Evolutionary conservation across 2,113 vertebrate genomes (phyloP), one percentile per base, ranked within the genome.

Genomic region (Excalfactoria chinensis): DNA sequence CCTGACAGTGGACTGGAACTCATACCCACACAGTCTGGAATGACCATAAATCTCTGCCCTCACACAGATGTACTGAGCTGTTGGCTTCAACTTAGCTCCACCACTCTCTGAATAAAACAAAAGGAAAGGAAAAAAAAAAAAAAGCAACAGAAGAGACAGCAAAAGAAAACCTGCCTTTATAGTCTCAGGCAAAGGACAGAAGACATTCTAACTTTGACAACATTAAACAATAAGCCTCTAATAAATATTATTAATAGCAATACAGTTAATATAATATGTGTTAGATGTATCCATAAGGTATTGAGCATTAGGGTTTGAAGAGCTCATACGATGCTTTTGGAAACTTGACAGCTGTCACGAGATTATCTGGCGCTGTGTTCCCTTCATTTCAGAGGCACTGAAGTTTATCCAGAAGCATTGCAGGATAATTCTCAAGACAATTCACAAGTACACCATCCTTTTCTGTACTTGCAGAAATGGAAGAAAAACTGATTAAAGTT

Each of bases 401-500:
- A 74, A 74, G n/a, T 94, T 92, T 86, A 90, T 77, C 66, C 58
- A 56, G 43, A 80, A 77, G 40, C 2, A 8, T 1, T 62, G 56
- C 79, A 64, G 55, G 46, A 48, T 78, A 93, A 93, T 75, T 72
- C 48, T 83, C 5, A 0, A 30, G 49, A 76, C 46, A 23, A 17
- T 63, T 91, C 30, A 80, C 60, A 74, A 62, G 48, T 23, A 81
- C 60, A 77, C 22, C 56, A 56, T 53, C 62, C 58, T 64, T 48
- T 77, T 60, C 83, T 32, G 11, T 49, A 72, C 53, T 75, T 88
- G 60, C 34, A 81, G 56, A 95, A 89, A 91, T 51, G 44, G 93
- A 94, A 93, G 79, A 81, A 95, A 94, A 88, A 73, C 17, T 48
- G 69, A 86, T 71, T 86, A 91, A 83, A 77, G 48, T 86, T 88